These are phyloP conservation scores for Elaeidobius kamerunicus DNA, from an alignment of 2,888 invertebrate genomes.

Conservation along the genomic window DNA sequence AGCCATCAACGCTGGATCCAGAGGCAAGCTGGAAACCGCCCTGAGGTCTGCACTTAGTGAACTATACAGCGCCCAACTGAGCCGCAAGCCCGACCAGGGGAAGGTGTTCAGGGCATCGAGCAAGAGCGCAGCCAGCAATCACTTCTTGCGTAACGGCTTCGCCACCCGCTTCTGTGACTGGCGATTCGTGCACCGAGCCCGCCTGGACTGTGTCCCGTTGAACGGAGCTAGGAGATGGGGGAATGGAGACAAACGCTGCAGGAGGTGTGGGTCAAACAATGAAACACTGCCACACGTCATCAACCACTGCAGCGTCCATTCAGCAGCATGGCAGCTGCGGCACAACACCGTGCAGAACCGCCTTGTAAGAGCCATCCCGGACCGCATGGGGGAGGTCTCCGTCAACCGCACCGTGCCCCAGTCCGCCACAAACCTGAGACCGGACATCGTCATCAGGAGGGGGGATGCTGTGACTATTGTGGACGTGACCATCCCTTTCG, in stretches of 20 bases:
- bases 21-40: not conserved
- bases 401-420: too few relatives aligned
- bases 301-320: conserved; percentile 5
- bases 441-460: too few relatives aligned
- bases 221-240: not conserved
- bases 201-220: conserved; percentile 36
- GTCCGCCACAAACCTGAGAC: too few relatives aligned
- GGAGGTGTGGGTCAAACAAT: not conserved
- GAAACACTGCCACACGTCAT: conserved; percentile 8
- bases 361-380: too few relatives aligned
- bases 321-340: conserved; percentile 4
- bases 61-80: conserved; percentile 31
- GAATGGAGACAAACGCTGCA: conserved; percentile 1
- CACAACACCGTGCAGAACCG: too few relatives aligned
- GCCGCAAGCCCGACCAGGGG: too few relatives aligned
- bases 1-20: not conserved
- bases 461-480: too few relatives aligned
- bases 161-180: conserved; percentile 48
- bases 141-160: too few relatives aligned
- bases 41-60: not conserved
- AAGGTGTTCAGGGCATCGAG: too few relatives aligned
- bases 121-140: too few relatives aligned
- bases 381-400: too few relatives aligned
- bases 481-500: too few relatives aligned
- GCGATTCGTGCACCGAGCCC: conserved; percentile 44